Conservation (phyloP, 2,797 vertebrate species). For the Centroberyx gerrardi region DNA sequence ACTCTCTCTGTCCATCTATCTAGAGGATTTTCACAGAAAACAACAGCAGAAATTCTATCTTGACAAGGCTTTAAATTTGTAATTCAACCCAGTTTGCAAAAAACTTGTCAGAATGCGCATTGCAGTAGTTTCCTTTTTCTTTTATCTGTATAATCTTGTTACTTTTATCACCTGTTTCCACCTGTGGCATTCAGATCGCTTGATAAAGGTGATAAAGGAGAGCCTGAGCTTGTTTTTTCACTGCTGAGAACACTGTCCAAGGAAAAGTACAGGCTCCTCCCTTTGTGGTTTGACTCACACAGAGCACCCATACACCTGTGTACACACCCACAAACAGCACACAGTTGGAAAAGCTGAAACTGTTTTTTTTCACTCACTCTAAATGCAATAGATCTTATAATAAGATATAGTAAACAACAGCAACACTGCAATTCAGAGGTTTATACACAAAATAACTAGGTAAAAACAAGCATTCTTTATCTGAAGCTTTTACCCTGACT, state of each 20-base stretch:
- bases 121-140: too few relatives aligned
- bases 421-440: too few relatives aligned
- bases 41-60: conserved; percentile 2
- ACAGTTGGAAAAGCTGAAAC: not conserved
- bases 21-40: not conserved
- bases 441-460: too few relatives aligned
- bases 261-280: not conserved
- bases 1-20: not conserved
- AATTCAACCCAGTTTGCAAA: not conserved
- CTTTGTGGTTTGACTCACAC: not conserved
- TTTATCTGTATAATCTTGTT: not conserved
- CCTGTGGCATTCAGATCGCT: not conserved
- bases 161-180: not conserved
- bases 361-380: not conserved
- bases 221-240: not conserved
- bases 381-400: not conserved
- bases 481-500: too few relatives aligned
- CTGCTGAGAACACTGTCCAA: not conserved
- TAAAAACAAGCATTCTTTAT: too few relatives aligned
- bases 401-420: not conserved
- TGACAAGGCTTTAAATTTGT: not conserved
- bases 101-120: too few relatives aligned
- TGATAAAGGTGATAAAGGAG: not conserved
- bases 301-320: not conserved
- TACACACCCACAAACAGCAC: not conserved